Conservation (phyloP, 2,888 invertebrate species). For the Melanargia galathea region DNA sequence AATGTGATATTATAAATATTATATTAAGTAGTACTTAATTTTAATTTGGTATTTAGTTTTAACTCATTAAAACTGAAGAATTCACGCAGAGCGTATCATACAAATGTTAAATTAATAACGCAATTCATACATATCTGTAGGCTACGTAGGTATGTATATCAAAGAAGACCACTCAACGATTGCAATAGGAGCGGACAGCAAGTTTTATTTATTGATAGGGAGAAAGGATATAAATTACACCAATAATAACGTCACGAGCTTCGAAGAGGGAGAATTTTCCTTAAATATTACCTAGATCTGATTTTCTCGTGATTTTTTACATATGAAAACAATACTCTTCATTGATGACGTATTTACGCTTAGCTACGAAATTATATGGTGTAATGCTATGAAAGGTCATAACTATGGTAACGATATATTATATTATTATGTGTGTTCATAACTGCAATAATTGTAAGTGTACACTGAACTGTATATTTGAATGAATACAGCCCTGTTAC, state of each 20-base stretch:
- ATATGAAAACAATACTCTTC: background rate
- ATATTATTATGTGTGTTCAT: no score
- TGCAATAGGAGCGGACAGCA: constrained; percentile 4
- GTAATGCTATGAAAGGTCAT: background rate
- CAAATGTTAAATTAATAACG: no score
- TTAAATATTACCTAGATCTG: background rate
- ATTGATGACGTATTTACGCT: background rate
- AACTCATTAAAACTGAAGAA: no score
- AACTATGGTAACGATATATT: no score
- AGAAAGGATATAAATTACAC: constrained; percentile 18
- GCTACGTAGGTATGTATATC: no score
- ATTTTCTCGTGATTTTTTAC: background rate
- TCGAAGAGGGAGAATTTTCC: constrained; percentile 15
- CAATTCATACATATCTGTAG: no score
- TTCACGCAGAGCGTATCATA: no score
- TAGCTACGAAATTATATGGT: background rate
- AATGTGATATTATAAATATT: background rate
- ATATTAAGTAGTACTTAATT: no score
- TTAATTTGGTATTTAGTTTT: no score
- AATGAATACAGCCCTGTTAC: no score
- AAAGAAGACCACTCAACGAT: constrained; percentile 3
- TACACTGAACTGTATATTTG: no score
- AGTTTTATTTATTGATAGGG: constrained; percentile 17
- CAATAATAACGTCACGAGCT: constrained; percentile 15
- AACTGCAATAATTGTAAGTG: no score